Evolutionary conservation across 2,797 vertebrate genomes (phyloP), one percentile per base, ranked within the genome.

Genomic region (Nasua narica): DNA sequence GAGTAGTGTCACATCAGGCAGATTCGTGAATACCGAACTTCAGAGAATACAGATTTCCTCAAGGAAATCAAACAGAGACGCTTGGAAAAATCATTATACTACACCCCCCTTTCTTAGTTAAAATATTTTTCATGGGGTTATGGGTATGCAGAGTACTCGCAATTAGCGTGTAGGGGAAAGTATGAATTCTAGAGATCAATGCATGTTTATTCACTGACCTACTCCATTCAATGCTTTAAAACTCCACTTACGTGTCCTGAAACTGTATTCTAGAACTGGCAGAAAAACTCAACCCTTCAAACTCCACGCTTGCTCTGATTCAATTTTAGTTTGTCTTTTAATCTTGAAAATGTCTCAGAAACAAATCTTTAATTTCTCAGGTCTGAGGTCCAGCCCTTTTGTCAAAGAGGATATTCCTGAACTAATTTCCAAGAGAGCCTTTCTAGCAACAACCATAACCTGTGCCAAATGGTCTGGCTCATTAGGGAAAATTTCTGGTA

Each of bases 341-440:
- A 32, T 90, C 43, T 46, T 87, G 23, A 74, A 92, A 86, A 74
- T 69, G 19, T 72, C 62, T 94, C 72, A 79, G 32, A 96, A 96
- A 90, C 70, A 69, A 95, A 74, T 81, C 37, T 88, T 82, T 86
- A 87, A 37, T 50, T n/a, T 69, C 54, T 77, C n/a, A 37, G 50
- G 83, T 15, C 46, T 86, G 62, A 89, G 46, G 32, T 74, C 23
- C 50, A 35, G 4, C 35, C 69, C 62, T 79, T 94, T 93, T n/a
- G 32, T 74, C 76, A 58, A 92, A 93, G 62, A 96, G 50, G 77
- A 50, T 92, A 86, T 79, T 87, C 82, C 62, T 77, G 37, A 94
- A 76, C 12, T 29, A 29, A 96, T 92, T 60, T 96, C 92, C 62
- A 88, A 91, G 90, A 84, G 76, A 85, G 4, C n/a, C n/a, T 95